These are phyloP conservation scores for Cryptotermes secundus DNA, from an alignment of 1,140 invertebrate genomes.

Conservation along the genomic window DNA sequence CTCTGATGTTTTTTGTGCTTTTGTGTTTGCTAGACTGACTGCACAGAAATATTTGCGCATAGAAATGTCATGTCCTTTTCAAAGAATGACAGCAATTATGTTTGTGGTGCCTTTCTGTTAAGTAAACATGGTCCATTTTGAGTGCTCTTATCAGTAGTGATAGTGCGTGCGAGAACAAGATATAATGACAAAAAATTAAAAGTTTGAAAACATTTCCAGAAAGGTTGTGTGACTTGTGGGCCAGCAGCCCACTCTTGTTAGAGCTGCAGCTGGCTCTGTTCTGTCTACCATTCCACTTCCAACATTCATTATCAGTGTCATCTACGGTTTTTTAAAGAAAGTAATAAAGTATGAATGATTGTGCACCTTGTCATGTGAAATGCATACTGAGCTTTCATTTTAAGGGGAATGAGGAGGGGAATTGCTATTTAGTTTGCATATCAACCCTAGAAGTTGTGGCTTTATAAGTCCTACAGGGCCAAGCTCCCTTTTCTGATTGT, in stretches of 20 bases:
- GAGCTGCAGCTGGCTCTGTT: neutral
- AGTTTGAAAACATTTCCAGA: constrained; percentile 24
- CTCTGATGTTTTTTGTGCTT: constrained; percentile 8
- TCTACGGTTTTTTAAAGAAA: constrained; percentile 12
- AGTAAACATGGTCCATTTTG: constrained; percentile 11
- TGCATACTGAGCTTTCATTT: neutral
- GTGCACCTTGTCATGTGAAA: constrained; percentile 22
- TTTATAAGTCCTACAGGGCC: too few species aligned
- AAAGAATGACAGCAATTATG: neutral
- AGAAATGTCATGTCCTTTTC: neutral
- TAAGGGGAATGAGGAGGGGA: neutral
- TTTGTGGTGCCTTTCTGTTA: constrained; percentile 20
- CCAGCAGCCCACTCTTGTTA: neutral
- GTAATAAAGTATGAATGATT: constrained; percentile 22
- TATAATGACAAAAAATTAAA: neutral
- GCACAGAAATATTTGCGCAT: neutral
- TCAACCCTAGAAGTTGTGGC: too few species aligned
- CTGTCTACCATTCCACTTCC: constrained; percentile 20
- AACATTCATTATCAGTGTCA: constrained; percentile 22
- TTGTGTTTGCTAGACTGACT: constrained; percentile 3
- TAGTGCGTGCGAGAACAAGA: constrained; percentile 23
- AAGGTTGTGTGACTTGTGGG: constrained; percentile 27
- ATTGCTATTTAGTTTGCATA: neutral
- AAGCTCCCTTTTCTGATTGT: too few species aligned
- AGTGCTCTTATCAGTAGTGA: constrained; percentile 27